Evolutionary conservation across 2,888 invertebrate genomes (phyloP), one percentile per base, ranked within the genome.

Genomic region (Caenorhabditis sp.): DNA sequence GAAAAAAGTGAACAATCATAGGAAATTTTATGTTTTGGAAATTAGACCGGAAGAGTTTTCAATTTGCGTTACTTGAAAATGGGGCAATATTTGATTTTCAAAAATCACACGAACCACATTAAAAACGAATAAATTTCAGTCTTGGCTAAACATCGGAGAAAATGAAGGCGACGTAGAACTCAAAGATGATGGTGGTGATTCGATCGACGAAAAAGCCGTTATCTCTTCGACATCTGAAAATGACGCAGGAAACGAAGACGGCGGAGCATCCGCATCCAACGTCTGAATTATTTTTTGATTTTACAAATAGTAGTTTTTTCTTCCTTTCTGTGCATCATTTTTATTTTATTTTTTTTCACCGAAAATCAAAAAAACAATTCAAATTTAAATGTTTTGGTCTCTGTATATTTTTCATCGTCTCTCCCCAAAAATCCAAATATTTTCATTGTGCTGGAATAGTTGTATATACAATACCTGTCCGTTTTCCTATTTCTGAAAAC

Each of bases 81-180:
- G 17, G 4, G 17, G 21, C 20, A 10, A 53, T 7, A 23, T 12
- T n/a, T n/a, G n/a, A n/a, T n/a, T n/a, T n/a, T n/a, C n/a, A n/a
- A n/a, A n/a, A n/a, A n/a, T n/a, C n/a, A n/a, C n/a, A n/a, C n/a
- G n/a, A n/a, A n/a, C n/a, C n/a, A n/a, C 5, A 50, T 25, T 52
- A 21, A 61, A 61, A 50, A 52, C 52, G 7, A 10, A 50, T 7
- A 61, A 61, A 26, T 77, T 82, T 52, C 73, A 82, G 82, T 96
- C 95, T 91, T 97, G 97, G 93, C 64, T 85, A 59, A 84, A 84
- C 67, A 83, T 85, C 61, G 83, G 82, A 21, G 85, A 84, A 57
- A 85, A 84, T 70, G 85, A 84, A 65, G 82, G 82, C 17, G 81
- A 82, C 62, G 76, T 72, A 21, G 84, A 84, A 76, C 63, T 80